Base-by-base conservation (phyloP, 1,140 invertebrate species). In the Brachionus rubens region DNA sequence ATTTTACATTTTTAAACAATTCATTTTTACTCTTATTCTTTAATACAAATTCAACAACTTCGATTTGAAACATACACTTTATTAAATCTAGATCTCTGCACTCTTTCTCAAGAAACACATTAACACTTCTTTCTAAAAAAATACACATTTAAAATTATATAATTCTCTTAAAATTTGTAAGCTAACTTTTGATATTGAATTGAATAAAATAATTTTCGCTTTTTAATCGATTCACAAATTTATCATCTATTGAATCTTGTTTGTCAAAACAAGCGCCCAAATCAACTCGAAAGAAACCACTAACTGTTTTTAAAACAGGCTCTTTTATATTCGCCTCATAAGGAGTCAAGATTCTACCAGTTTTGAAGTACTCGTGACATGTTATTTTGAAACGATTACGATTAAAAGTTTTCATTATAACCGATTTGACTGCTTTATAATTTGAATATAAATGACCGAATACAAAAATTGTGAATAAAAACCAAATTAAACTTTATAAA, bases 401-500 rank as follows among this genome's bases (percentile, higher is more conserved):
- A 41, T 72, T 72, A 9, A 72, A 72, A 1, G 68, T 72, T 36
- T 50, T 76, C 33, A 76, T 56, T 33, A 76, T 28, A 2, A 76
- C 50, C 0, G 72, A 52, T 47, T 76, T 54, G n/a, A 76, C 54
- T 9, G 75, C 75, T 14, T 28, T 52, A 26, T 76, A 76, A 47
- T 76, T 76, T 9, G 41, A 19, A 21, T 19, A 62, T 9, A 76
- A 47, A 50, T 76, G 75, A 21, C 52, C 40, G 6, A 46, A 21
- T n/a, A 59, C 48, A 28, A 65, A 76, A 28, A 76, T 12, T 21
- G 28, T 10, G 40, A 62, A 62, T 21, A 76, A 30, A 19, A 47
- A 24, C 52, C 52, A 62, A 26, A 65, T 76, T 54, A 76, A 56
- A 56, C 48, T 56, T 56, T 10, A 75, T n/a, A n/a, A n/a, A n/a